Conservation (phyloP, 2,113 vertebrate genomes). For the Sterrhoptilus dennistouni region DNA sequence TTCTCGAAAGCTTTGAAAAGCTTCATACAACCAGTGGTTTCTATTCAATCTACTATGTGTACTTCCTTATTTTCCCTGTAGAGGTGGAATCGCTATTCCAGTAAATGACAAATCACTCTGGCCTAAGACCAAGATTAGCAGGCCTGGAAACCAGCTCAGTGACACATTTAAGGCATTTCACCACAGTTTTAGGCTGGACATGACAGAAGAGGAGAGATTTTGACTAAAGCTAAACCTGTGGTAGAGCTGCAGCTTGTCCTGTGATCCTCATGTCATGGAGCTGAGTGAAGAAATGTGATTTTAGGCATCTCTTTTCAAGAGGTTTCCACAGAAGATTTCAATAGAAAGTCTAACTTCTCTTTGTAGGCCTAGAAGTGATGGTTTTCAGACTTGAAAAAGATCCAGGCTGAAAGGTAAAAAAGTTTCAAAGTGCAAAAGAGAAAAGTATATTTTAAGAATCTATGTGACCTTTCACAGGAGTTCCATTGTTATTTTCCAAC, state of each 20-base stretch:
- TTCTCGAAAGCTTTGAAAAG: not conserved
- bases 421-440: not conserved
- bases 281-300: not conserved
- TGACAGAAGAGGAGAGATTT: not conserved
- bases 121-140: not conserved
- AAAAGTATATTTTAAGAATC: not conserved
- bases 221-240: not conserved
- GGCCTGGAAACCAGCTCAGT: not conserved
- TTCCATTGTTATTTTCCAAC: not conserved
- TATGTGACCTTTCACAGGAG: not conserved
- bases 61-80: not conserved
- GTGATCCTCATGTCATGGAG: not conserved
- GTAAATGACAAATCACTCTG: not conserved
- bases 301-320: not conserved
- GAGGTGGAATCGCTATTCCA: not conserved
- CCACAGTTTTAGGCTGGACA: not conserved
- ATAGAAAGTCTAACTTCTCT: not conserved
- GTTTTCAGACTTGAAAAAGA: not conserved
- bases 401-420: not conserved
- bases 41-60: not conserved
- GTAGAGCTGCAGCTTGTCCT: not conserved
- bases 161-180: not conserved
- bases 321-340: not conserved
- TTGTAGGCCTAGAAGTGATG: not conserved
- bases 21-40: not conserved